Evolutionary conservation across 1,140 invertebrate species (phyloP), one percentile per base, ranked within the genome.

Genomic region (Adelges cooleyi): DNA sequence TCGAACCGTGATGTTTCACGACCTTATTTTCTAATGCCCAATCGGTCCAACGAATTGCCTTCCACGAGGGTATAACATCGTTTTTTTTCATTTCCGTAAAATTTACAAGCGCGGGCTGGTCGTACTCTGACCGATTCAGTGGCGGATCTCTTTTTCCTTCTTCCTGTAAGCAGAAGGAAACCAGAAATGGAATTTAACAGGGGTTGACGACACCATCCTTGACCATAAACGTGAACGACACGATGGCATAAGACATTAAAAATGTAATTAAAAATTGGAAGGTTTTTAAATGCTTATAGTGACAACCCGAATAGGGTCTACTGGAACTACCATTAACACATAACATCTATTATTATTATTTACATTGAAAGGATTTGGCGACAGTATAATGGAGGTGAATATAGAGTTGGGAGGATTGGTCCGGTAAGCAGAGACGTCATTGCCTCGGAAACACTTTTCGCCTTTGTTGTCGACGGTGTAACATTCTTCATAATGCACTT

Each of bases 61-160:
- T 62, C 56, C 56, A 62, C 13, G 56, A 4, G 3, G 23, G 23
- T 13, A 62, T 15, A 15, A 25, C 25, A 46, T 62, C 44, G 22
- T 62, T 62, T 20, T 36, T 62, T 33, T 8, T 3, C 8, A n/a
- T 20, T 11, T 48, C 27, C 3, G 20, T 18, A 13, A 15, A n/a
- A 62, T 62, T 62, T 2, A 59, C 25, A 59, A 59, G 18, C 27
- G 44, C 6, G 13, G 53, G 53, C 23, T 44, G 53, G n/a, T n/a
- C n/a, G n/a, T n/a, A n/a, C n/a, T n/a, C n/a, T n/a, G n/a, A n/a
- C n/a, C n/a, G n/a, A n/a, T n/a, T n/a, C n/a, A n/a, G n/a, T n/a
- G n/a, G n/a, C n/a, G n/a, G n/a, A n/a, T n/a, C n/a, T n/a, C n/a
- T n/a, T n/a, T n/a, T n/a, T n/a, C n/a, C n/a, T n/a, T n/a, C n/a